Evolutionary conservation across 2,888 invertebrate genomes (phyloP).

Genomic region (Miltochrista miniata): DNA sequence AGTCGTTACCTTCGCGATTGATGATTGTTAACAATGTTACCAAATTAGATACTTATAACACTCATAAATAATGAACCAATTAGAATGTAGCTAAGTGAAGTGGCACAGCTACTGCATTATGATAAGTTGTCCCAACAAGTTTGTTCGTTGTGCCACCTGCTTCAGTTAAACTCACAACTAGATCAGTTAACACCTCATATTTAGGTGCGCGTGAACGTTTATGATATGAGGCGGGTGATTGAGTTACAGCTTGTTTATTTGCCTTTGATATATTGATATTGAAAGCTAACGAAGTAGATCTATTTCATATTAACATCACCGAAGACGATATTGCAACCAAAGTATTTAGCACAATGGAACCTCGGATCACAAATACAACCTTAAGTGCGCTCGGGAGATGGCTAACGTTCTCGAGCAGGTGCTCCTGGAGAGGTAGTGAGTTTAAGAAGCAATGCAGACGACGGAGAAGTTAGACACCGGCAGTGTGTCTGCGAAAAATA

Average conservation of each 20-base stretch:
- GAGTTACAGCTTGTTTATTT: constrained; percentile 49
- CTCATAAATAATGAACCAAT: constrained; percentile 40
- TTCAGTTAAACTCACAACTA: constrained; percentile 63
- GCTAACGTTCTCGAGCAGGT: too few species aligned
- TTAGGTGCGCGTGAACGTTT: constrained; percentile 60
- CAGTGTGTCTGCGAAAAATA: too few species aligned
- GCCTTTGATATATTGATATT: constrained; percentile 24
- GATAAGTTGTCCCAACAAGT: constrained; percentile 61
- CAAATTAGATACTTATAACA: constrained; percentile 29
- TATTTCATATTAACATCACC: too few species aligned
- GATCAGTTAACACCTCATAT: constrained; percentile 69
- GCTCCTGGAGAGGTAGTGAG: too few species aligned
- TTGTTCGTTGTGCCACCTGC: constrained; percentile 53
- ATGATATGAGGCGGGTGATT: constrained; percentile 54
- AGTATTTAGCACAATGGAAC: too few species aligned
- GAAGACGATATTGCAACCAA: too few species aligned
- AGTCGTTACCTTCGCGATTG: constrained; percentile 9
- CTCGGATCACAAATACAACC: too few species aligned
- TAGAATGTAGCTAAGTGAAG: constrained; percentile 39
- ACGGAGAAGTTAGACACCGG: too few species aligned
- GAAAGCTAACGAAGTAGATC: neutral
- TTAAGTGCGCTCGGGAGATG: too few species aligned
- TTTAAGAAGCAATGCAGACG: too few species aligned
- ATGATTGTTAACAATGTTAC: constrained; percentile 25
- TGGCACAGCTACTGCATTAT: constrained; percentile 44